These are phyloP conservation scores for Vanessa atalanta DNA, from an alignment of 1,140 invertebrate species.

Conservation along the genomic window DNA sequence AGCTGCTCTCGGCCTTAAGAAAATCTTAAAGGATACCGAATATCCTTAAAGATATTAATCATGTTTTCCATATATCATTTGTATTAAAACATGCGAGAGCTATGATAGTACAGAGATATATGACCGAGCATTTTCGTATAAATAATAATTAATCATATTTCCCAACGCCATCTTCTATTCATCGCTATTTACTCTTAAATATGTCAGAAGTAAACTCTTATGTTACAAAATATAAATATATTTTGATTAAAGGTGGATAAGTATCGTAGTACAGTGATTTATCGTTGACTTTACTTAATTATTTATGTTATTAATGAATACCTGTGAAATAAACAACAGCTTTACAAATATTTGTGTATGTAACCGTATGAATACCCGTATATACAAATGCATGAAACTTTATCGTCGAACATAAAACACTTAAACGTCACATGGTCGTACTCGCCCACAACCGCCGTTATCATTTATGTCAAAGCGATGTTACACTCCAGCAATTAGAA, in stretches of 20 bases:
- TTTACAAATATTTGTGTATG: background rate
- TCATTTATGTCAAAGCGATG: constrained; percentile 59
- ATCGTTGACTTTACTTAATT: background rate
- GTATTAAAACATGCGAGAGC: background rate
- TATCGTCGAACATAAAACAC: constrained; percentile 46
- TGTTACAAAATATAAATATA: too few relatives aligned
- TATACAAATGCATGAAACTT: constrained; percentile 14
- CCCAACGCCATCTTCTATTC: background rate
- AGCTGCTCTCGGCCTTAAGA: background rate
- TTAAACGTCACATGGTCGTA: constrained; percentile 70
- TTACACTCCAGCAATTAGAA: constrained; percentile 47
- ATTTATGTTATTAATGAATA: background rate
- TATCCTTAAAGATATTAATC: constrained; percentile 5
- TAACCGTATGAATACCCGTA: background rate
- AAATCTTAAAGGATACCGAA: background rate
- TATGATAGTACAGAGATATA: background rate
- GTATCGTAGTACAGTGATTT: too few relatives aligned
- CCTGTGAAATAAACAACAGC: background rate
- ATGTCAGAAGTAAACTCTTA: background rate
- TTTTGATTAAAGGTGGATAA: too few relatives aligned
- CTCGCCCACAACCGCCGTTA: constrained; percentile 67
- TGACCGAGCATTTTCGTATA: background rate
- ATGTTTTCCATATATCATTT: background rate
- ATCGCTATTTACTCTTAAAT: background rate
- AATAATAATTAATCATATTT: background rate